Evolutionary conservation across 53 echinoderm and acorn worm species (phyloP).

Genomic region (Crossaster papposus): DNA sequence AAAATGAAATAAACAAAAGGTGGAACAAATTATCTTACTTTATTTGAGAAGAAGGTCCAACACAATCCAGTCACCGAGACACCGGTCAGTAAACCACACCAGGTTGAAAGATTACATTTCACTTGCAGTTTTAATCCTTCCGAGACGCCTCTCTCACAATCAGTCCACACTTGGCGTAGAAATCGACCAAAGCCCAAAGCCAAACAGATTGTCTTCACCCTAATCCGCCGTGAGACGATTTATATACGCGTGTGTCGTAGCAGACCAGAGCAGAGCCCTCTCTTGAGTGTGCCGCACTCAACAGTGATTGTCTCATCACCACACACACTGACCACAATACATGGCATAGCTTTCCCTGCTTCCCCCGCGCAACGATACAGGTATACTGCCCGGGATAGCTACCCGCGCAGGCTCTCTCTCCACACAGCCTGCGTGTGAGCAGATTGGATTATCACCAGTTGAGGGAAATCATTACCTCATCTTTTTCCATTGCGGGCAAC

Average conservation of each 20-base stretch:
- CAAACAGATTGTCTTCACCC: constrained; percentile 4
- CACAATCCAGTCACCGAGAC: neutral
- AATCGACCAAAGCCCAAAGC: constrained; percentile 22
- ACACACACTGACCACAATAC: neutral
- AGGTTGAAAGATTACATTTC: neutral
- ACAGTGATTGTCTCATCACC: neutral
- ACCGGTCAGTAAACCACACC: neutral
- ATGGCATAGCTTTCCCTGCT: too few relatives aligned
- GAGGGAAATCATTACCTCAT: constrained; percentile 45
- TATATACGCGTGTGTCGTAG: neutral
- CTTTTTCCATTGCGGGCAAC: neutral
- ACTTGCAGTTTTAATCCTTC: constrained; percentile 21
- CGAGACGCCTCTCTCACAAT: neutral
- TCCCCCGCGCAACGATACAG: neutral
- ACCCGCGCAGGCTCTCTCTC: neutral
- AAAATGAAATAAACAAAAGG: neutral
- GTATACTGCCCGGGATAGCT: neutral
- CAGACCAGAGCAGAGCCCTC: neutral
- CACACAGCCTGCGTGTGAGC: constrained; percentile 1
- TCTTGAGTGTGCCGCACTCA: neutral
- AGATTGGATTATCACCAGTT: constrained; percentile 61
- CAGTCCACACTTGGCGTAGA: neutral
- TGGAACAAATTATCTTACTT: constrained; percentile 29
- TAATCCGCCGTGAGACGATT: neutral
- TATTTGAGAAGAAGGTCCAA: constrained; percentile 15